Evolutionary conservation across 2,888 invertebrate species (phyloP), one percentile per base, ranked within the genome.

Genomic region (Lepas anatifera): DNA sequence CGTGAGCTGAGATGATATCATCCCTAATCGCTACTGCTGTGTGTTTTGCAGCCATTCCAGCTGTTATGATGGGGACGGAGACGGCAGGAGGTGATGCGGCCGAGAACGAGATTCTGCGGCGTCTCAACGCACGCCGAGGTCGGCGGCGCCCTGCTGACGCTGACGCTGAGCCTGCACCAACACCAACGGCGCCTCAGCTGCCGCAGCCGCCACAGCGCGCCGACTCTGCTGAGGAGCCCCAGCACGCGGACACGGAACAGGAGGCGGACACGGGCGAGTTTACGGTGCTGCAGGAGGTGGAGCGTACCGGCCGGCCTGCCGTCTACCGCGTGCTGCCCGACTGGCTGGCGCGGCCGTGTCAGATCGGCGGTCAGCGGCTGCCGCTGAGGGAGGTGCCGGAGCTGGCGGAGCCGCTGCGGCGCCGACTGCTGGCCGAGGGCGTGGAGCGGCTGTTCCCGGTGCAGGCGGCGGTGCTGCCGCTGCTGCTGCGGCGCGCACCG

Each of bases 381-480:
- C 50, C 22, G 48, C 70, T 16, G 39, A 27, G 16, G 25, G 39
- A 39, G 25, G n/a, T 66, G 29, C 37, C 52, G n/a, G 67, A 67
- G 32, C 66, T 69, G 11, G 27, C 69, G 16, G 67, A 64, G 11
- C 68, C 69, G 22, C 63, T 74, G 32, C 68, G 70, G 39, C 22
- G 37, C 10, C 41, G 39, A 7, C 67, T 73, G n/a, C 29, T 37
- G 27, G 83, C 81, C 75, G 89, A 91, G 81, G 86, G 87, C n/a
- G 84, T 94, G 25, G 82, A 83, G 29, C 85, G 87, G 76, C 84
- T 95, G 48, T 95, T 95, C 79, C 95, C 95, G 43, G 90, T 94
- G 3, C 94, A 94, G 82, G 84, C 84, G 67, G 83, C 85, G 77
- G 87, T 92, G 0, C 86, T 94, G 73, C 89, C 90, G 7, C 91